A percentile compares a stretch with the other conserved stretches of the same genome.
These are phyloP conservation scores for Eudasyphora cyanicolor DNA, from an alignment of 2,888 invertebrate species.

Conservation along the genomic window DNA sequence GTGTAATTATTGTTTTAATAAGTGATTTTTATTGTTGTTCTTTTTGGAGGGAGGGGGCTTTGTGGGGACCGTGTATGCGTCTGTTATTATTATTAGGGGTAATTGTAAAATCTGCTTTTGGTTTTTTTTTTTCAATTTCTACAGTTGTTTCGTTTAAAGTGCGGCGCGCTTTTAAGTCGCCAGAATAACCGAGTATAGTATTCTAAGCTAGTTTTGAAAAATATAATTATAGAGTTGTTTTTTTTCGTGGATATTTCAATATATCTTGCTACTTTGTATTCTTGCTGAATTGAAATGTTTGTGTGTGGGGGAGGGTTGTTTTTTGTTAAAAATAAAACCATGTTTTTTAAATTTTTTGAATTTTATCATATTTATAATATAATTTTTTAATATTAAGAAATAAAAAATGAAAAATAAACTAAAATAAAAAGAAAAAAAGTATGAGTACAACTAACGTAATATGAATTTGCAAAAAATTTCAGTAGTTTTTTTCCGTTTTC, in stretches of 20 bases:
- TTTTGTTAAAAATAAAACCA: slow-evolving; percentile 56
- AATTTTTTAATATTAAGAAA: slow-evolving; percentile 67
- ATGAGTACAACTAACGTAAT: slow-evolving; percentile 72
- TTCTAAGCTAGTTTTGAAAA: slow-evolving; percentile 23
- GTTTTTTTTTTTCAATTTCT: slow-evolving; percentile 3
- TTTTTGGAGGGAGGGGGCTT: too few relatives aligned
- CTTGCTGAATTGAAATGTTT: background rate
- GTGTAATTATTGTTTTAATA: slow-evolving; percentile 21
- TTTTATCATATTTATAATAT: slow-evolving; percentile 68
- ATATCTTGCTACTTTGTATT: slow-evolving; percentile 7
- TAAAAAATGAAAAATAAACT: slow-evolving; percentile 68
- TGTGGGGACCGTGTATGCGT: background rate
- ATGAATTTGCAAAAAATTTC: slow-evolving; percentile 71
- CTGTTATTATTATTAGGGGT: slow-evolving; percentile 12
- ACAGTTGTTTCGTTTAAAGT: slow-evolving; percentile 14
- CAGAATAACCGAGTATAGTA: background rate
- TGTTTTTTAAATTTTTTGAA: slow-evolving; percentile 57
- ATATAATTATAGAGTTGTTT: slow-evolving; percentile 17
- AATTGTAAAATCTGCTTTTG: slow-evolving; percentile 26
- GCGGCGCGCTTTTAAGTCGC: background rate
- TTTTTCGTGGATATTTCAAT: background rate
- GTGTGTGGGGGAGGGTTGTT: background rate
- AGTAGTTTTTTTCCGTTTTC: slow-evolving; percentile 64
- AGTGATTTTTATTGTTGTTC: background rate
- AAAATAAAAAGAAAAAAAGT: slow-evolving; percentile 67